Conservation (phyloP, 2,113 vertebrate species). For the Stegostoma tigrinum region DNA sequence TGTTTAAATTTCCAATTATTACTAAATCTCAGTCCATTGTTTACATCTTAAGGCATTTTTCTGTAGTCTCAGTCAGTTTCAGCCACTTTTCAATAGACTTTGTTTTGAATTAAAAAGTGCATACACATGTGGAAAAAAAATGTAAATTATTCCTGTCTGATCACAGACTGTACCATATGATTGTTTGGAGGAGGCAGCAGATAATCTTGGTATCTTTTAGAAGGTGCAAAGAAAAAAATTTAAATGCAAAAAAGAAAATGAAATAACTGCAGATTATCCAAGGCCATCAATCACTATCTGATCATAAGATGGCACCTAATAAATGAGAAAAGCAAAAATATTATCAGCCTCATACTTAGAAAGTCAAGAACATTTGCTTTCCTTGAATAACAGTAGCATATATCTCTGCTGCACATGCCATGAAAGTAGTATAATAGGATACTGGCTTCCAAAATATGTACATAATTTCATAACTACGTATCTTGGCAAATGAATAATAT, state of each 20-base stretch:
- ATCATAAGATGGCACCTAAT: not conserved
- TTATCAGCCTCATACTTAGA: slow-evolving; percentile 14
- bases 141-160: not conserved
- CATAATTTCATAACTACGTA: not conserved
- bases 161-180: not conserved
- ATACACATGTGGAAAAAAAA: not conserved
- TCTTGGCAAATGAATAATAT: not conserved
- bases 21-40: not conserved
- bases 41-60: not conserved
- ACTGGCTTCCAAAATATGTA: not conserved
- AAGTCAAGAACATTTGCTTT: slow-evolving; percentile 27
- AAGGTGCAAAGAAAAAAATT: not conserved
- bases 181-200: not conserved
- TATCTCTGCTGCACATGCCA: not conserved
- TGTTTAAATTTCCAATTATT: not conserved
- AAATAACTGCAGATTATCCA: slow-evolving; percentile 14
- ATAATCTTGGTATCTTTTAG: not conserved
- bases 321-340: slow-evolving; percentile 35
- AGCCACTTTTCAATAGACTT: not conserved
- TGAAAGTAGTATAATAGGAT: not conserved
- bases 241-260: slow-evolving; percentile 20
- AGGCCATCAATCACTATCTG: slow-evolving; percentile 24
- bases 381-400: not conserved
- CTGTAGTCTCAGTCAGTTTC: not conserved
- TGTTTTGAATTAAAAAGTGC: slow-evolving; percentile 18